Evolutionary conservation across 1,140 invertebrate species (phyloP).

Genomic region (Mya arenaria): DNA sequence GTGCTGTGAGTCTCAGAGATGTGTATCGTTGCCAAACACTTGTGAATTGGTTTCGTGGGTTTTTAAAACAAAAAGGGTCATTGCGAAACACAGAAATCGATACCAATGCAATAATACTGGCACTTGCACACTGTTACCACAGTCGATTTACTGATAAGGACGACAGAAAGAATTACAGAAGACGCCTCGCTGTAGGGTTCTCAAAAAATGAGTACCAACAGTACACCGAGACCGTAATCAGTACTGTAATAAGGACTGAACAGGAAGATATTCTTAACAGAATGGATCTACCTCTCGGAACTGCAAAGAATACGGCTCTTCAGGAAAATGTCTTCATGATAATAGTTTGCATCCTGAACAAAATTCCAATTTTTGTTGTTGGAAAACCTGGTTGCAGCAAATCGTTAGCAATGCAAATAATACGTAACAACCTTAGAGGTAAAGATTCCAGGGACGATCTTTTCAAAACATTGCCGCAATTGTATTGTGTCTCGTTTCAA

Average conservation of each 20-base stretch:
- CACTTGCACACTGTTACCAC: constrained; percentile 70
- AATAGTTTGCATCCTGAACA: constrained; percentile 69
- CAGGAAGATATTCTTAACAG: constrained; percentile 49
- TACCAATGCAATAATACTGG: constrained; percentile 62
- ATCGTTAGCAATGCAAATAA: constrained; percentile 71
- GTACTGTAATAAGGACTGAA: constrained; percentile 41
- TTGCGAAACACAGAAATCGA: not conserved
- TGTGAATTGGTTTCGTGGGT: constrained; percentile 53
- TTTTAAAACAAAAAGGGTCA: constrained; percentile 15
- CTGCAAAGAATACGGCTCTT: constrained; percentile 67
- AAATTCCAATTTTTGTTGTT: constrained; percentile 73
- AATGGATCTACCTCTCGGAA: constrained; percentile 54
- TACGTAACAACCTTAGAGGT: constrained; percentile 69
- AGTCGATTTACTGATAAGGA: constrained; percentile 50
- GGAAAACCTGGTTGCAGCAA: constrained; percentile 76
- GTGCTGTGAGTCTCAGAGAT: constrained; percentile 61
- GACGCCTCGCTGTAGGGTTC: constrained; percentile 55
- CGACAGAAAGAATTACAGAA: not conserved
- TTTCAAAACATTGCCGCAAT: constrained; percentile 66
- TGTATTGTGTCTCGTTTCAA: constrained; percentile 67
- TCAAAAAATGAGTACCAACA: not conserved
- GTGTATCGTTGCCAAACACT: constrained; percentile 50
- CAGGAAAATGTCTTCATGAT: constrained; percentile 75
- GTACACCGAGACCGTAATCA: constrained; percentile 1
- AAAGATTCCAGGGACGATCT: constrained; percentile 60